phyloP scores from a whole-genome alignment of 1,140 invertebrate genomes.

The Nephotettix cincticeps region DNA sequence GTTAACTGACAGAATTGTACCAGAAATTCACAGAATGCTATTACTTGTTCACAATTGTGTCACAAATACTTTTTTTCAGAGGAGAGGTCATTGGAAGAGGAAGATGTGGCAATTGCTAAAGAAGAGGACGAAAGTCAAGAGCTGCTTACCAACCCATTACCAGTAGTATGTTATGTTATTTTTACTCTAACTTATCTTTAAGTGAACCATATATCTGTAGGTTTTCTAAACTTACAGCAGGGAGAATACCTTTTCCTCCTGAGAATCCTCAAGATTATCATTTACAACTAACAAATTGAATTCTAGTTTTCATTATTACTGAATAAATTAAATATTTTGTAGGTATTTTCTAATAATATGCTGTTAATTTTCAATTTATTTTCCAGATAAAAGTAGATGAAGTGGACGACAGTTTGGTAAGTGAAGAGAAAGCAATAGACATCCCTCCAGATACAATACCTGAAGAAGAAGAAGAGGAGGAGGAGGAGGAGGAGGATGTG shows the following conservation, averaged over 20 bases:
- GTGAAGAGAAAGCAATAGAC: slow-evolving; percentile 50
- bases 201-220: no score
- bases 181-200: no score
- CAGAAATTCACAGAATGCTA: no score
- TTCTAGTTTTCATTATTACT: no score
- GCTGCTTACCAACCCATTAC: background rate
- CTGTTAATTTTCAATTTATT: slow-evolving; percentile 29
- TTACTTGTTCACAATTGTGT: no score
- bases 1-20: no score
- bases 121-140: background rate
- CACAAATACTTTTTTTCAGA: background rate
- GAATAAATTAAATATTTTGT: no score
- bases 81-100: no score
- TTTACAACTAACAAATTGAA: no score
- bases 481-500: slow-evolving; percentile 52
- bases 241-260: background rate
- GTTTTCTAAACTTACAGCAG: background rate
- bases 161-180: background rate
- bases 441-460: slow-evolving; percentile 48
- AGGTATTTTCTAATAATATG: background rate
- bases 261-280: no score
- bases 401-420: slow-evolving; percentile 46
- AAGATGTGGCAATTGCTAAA: background rate
- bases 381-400: slow-evolving; percentile 47
- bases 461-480: slow-evolving; percentile 55